Conservation (phyloP, 2,113 vertebrate genomes). For the Euleptes europaea region DNA sequence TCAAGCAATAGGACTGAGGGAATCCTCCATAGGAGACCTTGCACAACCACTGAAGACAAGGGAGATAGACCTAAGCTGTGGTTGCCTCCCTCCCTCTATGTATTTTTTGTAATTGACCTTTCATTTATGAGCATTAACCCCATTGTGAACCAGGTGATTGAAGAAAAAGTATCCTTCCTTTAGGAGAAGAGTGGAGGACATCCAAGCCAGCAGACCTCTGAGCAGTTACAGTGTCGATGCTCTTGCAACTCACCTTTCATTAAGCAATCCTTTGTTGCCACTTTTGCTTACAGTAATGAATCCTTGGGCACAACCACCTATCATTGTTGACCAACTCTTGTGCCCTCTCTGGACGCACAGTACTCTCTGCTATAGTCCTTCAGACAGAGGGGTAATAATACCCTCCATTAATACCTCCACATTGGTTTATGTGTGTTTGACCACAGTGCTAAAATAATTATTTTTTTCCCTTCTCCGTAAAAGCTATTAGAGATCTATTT, state of each 20-base stretch:
- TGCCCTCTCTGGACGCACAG: constrained; percentile 58
- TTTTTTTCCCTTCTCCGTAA: constrained; percentile 82
- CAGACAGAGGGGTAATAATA: constrained; percentile 84
- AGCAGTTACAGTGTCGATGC: constrained; percentile 46
- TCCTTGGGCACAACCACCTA: constrained; percentile 72
- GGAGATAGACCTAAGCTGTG: too few relatives aligned
- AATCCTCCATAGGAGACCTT: too few relatives aligned
- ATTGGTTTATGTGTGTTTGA: constrained; percentile 86
- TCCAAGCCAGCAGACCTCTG: constrained; percentile 51
- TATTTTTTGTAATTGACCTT: too few relatives aligned
- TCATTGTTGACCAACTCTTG: constrained; percentile 75
- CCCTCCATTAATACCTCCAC: constrained; percentile 84
- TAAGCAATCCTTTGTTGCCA: constrained; percentile 60
- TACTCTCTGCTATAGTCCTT: constrained; percentile 70
- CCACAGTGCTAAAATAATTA: constrained; percentile 84
- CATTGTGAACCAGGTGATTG: constrained; percentile 50
- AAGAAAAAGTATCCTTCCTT: constrained; percentile 38
- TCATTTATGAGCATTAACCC: constrained; percentile 30
- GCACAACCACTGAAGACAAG: too few relatives aligned
- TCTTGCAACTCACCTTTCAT: constrained; percentile 73
- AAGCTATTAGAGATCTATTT: constrained; percentile 92
- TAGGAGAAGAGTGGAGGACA: constrained; percentile 30
- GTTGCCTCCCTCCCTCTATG: too few relatives aligned
- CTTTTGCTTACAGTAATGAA: constrained; percentile 77
- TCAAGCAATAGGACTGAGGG: too few relatives aligned